Percentiles rank a stretch among this genome's conserved stretches.
Evolutionary conservation across 92 coral and sea anemone species (phyloP).

Genomic region (Zoanthus solanderi): DNA sequence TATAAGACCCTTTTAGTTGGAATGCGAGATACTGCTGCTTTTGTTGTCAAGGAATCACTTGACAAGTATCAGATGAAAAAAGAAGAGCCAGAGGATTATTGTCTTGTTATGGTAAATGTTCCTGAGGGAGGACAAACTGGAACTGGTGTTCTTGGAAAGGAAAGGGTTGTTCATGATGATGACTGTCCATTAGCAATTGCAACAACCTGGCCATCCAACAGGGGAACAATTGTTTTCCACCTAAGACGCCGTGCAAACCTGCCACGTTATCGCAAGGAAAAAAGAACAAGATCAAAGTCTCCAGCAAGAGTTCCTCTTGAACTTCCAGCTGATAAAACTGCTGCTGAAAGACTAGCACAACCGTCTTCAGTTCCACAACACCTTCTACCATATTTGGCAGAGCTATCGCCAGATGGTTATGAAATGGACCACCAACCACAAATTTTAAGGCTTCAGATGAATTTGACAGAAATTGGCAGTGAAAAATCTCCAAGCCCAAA

Average conservation of each 20-base stretch:
- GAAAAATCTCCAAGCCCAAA: slow-evolving; percentile 82
- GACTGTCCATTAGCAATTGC: slow-evolving; percentile 96
- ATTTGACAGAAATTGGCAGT: slow-evolving; percentile 89
- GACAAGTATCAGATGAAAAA: slow-evolving; percentile 91
- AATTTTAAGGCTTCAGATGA: slow-evolving; percentile 80
- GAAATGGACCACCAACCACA: slow-evolving; percentile 69
- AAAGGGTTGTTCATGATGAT: slow-evolving; percentile 92
- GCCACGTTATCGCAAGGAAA: slow-evolving; percentile 80
- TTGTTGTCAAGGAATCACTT: slow-evolving; percentile 88
- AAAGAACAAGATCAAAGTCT: slow-evolving; percentile 77
- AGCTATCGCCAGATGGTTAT: slow-evolving; percentile 78
- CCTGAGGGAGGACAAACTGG: slow-evolving; percentile 88
- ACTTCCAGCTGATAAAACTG: slow-evolving; percentile 62
- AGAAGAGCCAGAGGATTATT: slow-evolving; percentile 96
- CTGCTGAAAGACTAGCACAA: slow-evolving; percentile 74
- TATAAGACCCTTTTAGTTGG: slow-evolving; percentile 93
- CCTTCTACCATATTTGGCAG: slow-evolving; percentile 78
- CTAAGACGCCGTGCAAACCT: slow-evolving; percentile 90
- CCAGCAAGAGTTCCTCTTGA: slow-evolving; percentile 84
- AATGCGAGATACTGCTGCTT: slow-evolving; percentile 85
- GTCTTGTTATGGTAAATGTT: slow-evolving; percentile 94
- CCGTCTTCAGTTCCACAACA: slow-evolving; percentile 72
- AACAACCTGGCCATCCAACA: slow-evolving; percentile 93
- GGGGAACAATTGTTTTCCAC: slow-evolving; percentile 93
- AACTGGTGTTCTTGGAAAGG: slow-evolving; percentile 81